Evolutionary conservation across 2,797 vertebrate species (phyloP).

Genomic region (Gallinago nigripennis): DNA sequence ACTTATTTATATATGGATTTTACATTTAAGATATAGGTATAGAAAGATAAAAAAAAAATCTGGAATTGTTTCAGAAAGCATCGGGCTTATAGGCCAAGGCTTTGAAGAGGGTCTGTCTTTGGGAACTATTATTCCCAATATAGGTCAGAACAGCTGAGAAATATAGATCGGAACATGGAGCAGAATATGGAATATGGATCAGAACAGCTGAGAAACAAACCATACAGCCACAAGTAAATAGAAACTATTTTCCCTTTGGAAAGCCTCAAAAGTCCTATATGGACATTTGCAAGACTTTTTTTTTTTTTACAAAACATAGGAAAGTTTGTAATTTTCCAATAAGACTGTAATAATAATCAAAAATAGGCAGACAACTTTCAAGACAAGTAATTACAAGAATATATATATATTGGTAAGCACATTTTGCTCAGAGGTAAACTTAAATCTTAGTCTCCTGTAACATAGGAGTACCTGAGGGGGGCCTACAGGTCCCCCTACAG

Average conservation of each 20-base stretch:
- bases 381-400: background rate
- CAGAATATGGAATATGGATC: background rate
- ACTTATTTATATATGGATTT: background rate
- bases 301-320: background rate
- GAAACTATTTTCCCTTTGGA: background rate
- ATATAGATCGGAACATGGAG: background rate
- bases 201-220: background rate
- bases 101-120: background rate
- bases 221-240: background rate
- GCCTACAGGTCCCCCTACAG: no score
- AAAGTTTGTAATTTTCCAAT: background rate
- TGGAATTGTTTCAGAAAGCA: background rate
- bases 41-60: background rate
- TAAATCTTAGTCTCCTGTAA: background rate
- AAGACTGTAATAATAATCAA: background rate
- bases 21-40: background rate
- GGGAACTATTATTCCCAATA: background rate
- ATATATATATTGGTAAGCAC: background rate
- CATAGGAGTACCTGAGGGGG: no score
- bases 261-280: background rate
- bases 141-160: background rate
- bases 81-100: background rate
- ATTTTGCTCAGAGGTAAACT: background rate
- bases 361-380: background rate
- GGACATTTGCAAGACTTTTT: background rate